Base-by-base conservation (phyloP, 1,140 invertebrate species). In the Eriosoma lanigerum region DNA sequence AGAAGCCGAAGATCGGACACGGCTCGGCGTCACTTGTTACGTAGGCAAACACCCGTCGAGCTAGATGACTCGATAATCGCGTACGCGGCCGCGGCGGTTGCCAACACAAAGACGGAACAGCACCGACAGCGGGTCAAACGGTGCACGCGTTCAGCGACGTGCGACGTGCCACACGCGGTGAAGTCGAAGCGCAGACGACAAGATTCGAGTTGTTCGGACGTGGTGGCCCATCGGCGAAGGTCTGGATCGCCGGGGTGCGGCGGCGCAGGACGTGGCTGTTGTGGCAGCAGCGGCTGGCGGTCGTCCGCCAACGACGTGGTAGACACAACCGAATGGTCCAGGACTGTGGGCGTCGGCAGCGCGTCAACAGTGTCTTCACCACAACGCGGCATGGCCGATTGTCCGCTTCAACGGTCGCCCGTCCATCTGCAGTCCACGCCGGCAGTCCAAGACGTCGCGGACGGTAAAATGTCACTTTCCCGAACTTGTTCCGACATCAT, bases 21-120 rank as follows among this genome's bases (percentile, higher is more conserved):
- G 48, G 90, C 91, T 15, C 89, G 90, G 38, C 86, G 92, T 21
- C 93, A 93, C 84, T 90, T 92, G 50, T 86, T 94, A n/a, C 86
- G 90, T 8, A 86, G 93, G 19, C 93, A 94, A 84, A 89, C 90
- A 72, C 91, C 91, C 76, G 90, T 94, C 21, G 89, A 90, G 10
- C 90, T 91, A 81, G 90, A 92, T 81, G 89, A 89, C 85, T 24
- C 87, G 87, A n/a, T 81, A 81, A 68, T 64, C 52, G 60, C 83
- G 82, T 68, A 82, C 73, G 83, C 84, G 82, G 24, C 87, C 85
- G 83, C 83, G 85, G 83, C 84, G 32, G 32, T 8, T 38, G 32
- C 32, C 8, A 38, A 38, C 84, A 81, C 21, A 21, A 21, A 17
- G 50, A 29, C 32, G 3, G 60, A 26, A 21, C 38, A 24, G 12